Evolutionary conservation across 2,888 invertebrate species (phyloP), one percentile per base, ranked within the genome.

Genomic region (Halictus ligatus): DNA sequence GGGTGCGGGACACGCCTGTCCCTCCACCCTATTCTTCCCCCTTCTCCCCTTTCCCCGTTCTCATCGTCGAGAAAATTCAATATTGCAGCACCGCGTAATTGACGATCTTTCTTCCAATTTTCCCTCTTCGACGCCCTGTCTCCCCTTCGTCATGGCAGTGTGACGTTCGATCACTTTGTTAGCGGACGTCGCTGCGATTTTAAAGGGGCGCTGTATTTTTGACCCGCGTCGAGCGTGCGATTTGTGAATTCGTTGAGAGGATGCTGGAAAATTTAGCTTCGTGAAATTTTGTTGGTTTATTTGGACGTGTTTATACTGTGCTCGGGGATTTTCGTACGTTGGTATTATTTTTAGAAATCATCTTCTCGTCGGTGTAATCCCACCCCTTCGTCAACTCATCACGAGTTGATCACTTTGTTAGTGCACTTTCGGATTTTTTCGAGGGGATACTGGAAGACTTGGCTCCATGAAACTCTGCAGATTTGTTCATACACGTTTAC

Each of bases 41-140:
- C 6, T 8, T 13, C 25, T 4, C 60, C 4, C 25, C 5, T 25
- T 1, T 12, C 60, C 1, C 25, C 25, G 6, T 35, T 29, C 64
- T 35, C 54, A 6, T 8, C 25, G 2, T 35, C 18, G 8, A 29
- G 67, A 35, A 15, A 18, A 67, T 67, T 67, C 67, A 67, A 64
- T 64, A 64, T 64, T 29, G 60, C 60, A 15, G 60, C 29, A 29
- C 6, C 60, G 15, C 13, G 35, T 67, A 67, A 67, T 35, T 29
- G 67, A 67, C 35, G 29, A 67, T 35, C 67, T 67, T 35, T 67
- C 67, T 67, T 67, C 67, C 67, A 67, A 67, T 67, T 35, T 35
- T 29, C 67, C 18, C 35, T 67, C 10, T 29, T 67, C 35, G 18
- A 67, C 21, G 67, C 60, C 29, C 60, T 6, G 60, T 15, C 25